Conservation (phyloP, 2,113 vertebrate genomes). For the Romanogobio albipinnatus region DNA sequence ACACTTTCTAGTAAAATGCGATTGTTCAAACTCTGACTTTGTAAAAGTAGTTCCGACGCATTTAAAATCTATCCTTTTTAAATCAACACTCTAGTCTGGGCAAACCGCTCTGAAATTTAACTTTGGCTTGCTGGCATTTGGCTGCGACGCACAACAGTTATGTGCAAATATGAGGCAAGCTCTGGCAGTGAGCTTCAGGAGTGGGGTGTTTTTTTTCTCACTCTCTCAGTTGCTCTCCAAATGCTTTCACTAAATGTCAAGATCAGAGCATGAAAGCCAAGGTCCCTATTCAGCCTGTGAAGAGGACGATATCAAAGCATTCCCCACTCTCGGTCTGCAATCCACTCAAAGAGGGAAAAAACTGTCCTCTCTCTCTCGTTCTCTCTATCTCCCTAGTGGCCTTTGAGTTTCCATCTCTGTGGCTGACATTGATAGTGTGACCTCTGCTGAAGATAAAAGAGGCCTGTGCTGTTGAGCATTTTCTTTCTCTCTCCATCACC, state of each 20-base stretch:
- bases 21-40: not conserved
- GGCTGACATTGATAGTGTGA: conserved; percentile 61
- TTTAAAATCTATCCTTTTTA: not conserved
- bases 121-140: conserved; percentile 53
- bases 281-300: conserved; percentile 54
- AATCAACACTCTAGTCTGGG: not conserved
- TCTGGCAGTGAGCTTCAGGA: conserved; percentile 30
- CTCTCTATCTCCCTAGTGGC: conserved; percentile 53
- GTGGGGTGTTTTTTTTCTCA: conserved; percentile 44
- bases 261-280: conserved; percentile 60
- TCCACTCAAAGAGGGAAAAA: conserved; percentile 56
- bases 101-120: conserved; percentile 18
- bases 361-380: conserved; percentile 44
- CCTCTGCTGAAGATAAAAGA: conserved; percentile 62
- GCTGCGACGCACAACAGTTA: conserved; percentile 49
- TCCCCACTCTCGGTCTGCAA: conserved; percentile 51
- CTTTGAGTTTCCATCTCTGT: conserved; percentile 60
- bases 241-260: conserved; percentile 60
- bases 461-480: conserved; percentile 52
- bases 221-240: conserved; percentile 53
- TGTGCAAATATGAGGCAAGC: conserved; percentile 47
- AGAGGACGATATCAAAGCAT: conserved; percentile 61
- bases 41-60: not conserved
- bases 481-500: conserved; percentile 45
- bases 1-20: not conserved